These are phyloP conservation scores for Amniataba percoides DNA, from an alignment of 2,797 vertebrate species.

Conservation along the genomic window DNA sequence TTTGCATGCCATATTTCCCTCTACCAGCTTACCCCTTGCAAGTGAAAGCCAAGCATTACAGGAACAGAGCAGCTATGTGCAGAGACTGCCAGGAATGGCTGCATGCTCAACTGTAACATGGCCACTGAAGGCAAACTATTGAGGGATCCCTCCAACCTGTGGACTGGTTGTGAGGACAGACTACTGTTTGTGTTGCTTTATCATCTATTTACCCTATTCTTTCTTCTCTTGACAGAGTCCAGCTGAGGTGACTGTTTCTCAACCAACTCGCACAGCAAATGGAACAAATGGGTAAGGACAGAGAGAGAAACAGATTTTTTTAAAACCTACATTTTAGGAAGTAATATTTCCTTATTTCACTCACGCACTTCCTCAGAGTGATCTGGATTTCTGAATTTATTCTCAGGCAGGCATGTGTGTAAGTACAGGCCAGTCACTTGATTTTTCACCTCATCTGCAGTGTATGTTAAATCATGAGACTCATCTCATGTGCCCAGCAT, in stretches of 20 bases:
- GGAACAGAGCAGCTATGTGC: conserved; percentile 75
- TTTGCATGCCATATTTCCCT: conserved; percentile 78
- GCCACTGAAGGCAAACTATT: conserved; percentile 59
- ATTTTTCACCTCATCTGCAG: conserved; percentile 60
- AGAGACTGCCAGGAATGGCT: conserved; percentile 63
- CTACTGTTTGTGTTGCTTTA: conserved; percentile 59
- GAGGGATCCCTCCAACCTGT: conserved; percentile 60
- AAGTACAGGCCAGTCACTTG: conserved; percentile 32
- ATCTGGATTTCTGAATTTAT: conserved; percentile 55
- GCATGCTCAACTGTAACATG: conserved; percentile 63
- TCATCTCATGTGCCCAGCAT: conserved; percentile 23
- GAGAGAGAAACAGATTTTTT: conserved; percentile 25
- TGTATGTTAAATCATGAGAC: conserved; percentile 27
- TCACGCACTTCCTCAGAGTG: conserved; percentile 64
- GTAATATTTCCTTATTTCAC: conserved; percentile 71
- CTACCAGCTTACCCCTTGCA: conserved; percentile 72
- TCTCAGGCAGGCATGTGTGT: conserved; percentile 18
- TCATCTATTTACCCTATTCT: conserved; percentile 66
- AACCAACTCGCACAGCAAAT: conserved; percentile 84
- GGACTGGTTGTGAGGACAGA: conserved; percentile 44
- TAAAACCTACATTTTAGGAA: conserved; percentile 60
- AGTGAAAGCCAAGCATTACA: conserved; percentile 80
- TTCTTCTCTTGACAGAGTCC: conserved; percentile 82
- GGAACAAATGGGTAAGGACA: conserved; percentile 85
- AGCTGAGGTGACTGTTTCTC: conserved; percentile 84